Evolutionary conservation across 2,113 vertebrate species (phyloP).

Genomic region (Procavia capensis): DNA sequence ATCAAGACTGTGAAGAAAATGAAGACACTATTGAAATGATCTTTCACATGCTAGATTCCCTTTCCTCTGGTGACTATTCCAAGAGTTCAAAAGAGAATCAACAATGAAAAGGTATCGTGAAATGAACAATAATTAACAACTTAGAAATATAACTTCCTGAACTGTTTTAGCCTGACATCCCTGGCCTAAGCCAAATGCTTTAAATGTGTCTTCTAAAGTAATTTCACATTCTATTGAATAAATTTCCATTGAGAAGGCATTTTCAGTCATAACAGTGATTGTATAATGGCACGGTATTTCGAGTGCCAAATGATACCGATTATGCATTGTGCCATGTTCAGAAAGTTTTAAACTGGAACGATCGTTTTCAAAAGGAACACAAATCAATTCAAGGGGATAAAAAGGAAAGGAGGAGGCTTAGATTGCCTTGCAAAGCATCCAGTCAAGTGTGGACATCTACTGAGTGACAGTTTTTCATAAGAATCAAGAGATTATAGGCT

Average conservation of each 20-base stretch:
- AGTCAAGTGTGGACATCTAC: slow-evolving; percentile 30
- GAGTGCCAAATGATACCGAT: slow-evolving; percentile 54
- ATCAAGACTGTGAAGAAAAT: neutral
- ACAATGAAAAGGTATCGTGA: neutral
- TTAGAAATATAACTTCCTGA: neutral
- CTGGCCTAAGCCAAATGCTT: neutral
- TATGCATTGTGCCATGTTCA: slow-evolving; percentile 34
- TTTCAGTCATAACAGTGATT: slow-evolving; percentile 2
- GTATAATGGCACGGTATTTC: slow-evolving; percentile 38
- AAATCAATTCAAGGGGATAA: slow-evolving; percentile 49
- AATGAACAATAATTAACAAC: neutral
- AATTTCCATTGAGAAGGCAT: slow-evolving; percentile 28
- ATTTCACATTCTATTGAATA: slow-evolving; percentile 61
- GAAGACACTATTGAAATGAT: neutral
- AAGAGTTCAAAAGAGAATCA: neutral
- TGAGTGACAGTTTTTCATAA: slow-evolving; percentile 57
- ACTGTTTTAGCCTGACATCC: neutral
- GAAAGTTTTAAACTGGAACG: slow-evolving; percentile 60
- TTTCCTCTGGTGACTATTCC: neutral
- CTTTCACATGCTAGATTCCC: neutral
- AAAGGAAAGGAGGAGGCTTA: slow-evolving; percentile 48
- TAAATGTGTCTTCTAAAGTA: slow-evolving; percentile 58
- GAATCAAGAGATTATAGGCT: slow-evolving; percentile 59
- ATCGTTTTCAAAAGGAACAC: slow-evolving; percentile 63
- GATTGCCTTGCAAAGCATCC: slow-evolving; percentile 28